Evolutionary conservation across 1,140 invertebrate genomes (phyloP), one percentile per base, ranked within the genome.

Genomic region (Drosophila mojavensis): DNA sequence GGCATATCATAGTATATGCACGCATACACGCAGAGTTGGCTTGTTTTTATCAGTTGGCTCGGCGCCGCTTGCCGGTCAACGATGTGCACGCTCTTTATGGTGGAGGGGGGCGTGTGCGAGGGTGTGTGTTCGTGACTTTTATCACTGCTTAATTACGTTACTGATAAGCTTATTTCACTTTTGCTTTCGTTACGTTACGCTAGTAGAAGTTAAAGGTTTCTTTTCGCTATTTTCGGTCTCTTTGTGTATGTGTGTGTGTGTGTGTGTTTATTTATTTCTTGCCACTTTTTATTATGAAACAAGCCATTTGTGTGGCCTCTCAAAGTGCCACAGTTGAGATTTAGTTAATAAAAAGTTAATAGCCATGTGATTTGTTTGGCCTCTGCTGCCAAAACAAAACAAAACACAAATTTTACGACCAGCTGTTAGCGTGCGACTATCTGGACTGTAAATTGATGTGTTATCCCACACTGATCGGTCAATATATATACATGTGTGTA

Each of bases 341-440:
- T 88, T 83, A 79, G 84, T 88, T 89, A 89, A 88, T 88, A 88
- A 83, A 88, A 88, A 83, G 7, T 80, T 89, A 88, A 88, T 88
- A 78, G 80, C 84, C 81, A 73, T 76, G 83, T 83, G 83, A 89
- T 88, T 86, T 86, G 68, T 88, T 88, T 86, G 83, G 71, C 79
- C 72, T 79, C 73, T 76, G 58, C 72, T 83, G 59, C 56, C 17
- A 36, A 45, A 50, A 24, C 20, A 24, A 24, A 24, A 5, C 43
- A 47, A 54, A 66, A 63, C 79, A 64, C 64, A 75, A 63, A 67
- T 72, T 78, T 77, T 60, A 77, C 55, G 47, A 39, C 48, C 45
- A 60, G 30, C 47, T 26, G 75, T 64, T 80, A 72, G 50, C 75
- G 48, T 68, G 51, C 55, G 71, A 28, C 43, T 66, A 68, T 65